Conservation (phyloP, 2,888 invertebrate genomes). For the Galerucella calmariensis region DNA sequence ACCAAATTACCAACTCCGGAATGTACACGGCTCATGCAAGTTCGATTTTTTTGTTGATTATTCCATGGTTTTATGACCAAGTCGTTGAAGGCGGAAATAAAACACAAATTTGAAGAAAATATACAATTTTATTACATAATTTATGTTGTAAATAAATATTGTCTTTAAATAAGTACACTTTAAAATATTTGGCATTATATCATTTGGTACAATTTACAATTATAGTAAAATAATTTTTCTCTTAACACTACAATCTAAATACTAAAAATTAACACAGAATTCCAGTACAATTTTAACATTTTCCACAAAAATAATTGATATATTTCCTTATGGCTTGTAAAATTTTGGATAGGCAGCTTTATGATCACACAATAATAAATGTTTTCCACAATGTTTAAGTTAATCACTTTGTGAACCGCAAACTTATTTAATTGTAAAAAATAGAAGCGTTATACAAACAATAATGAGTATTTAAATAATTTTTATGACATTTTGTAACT, state of each 20-base stretch:
- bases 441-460: background rate
- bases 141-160: constrained; percentile 40
- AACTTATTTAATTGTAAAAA: background rate
- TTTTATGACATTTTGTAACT: too few species aligned
- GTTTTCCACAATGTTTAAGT: background rate
- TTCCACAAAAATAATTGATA: constrained; percentile 3
- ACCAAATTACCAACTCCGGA: too few species aligned
- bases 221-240: constrained; percentile 27
- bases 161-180: constrained; percentile 22
- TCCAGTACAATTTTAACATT: constrained; percentile 23
- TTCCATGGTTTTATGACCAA: too few species aligned
- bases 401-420: background rate
- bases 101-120: constrained; percentile 30
- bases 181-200: constrained; percentile 36
- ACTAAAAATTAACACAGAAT: constrained; percentile 31
- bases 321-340: background rate
- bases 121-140: constrained; percentile 39
- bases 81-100: constrained; percentile 4
- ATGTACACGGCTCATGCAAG: too few species aligned
- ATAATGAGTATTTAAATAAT: background rate
- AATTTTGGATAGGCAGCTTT: background rate
- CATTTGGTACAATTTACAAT: constrained; percentile 39
- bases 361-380: background rate
- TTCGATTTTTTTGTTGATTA: too few species aligned
- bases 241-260: constrained; percentile 19